Conservation (phyloP, 2,113 vertebrate genomes). For the Corydoras maculifer region DNA sequence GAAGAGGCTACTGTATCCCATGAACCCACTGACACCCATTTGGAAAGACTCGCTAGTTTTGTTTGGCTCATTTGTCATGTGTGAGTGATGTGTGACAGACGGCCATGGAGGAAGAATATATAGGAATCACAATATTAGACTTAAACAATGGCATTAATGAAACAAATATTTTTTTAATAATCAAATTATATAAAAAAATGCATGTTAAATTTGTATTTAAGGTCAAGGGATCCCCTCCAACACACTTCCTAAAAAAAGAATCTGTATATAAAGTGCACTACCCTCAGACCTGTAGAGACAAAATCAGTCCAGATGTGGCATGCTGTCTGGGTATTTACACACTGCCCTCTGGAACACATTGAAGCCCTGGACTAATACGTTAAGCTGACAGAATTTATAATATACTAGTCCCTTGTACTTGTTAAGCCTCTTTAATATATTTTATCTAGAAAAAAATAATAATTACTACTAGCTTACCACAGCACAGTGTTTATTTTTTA, state of each 20-base stretch:
- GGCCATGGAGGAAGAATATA: neutral
- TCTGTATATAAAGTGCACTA: neutral
- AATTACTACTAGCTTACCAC: conserved; percentile 7
- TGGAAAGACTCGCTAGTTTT: neutral
- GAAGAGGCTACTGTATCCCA: neutral
- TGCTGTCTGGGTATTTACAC: conserved; percentile 15
- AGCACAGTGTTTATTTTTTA: conserved; percentile 34
- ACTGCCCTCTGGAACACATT: neutral
- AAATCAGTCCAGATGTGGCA: conserved; percentile 22
- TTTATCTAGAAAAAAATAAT: conserved; percentile 15
- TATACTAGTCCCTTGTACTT: neutral
- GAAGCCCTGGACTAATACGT: conserved; percentile 11
- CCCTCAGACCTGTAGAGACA: conserved; percentile 21
- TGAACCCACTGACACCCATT: neutral
- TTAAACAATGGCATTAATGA: neutral
- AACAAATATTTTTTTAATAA: neutral
- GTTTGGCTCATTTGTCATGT: neutral
- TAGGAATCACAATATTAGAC: too few relatives aligned
- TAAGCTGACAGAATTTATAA: conserved; percentile 1
- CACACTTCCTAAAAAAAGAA: too few relatives aligned
- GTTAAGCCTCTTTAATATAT: neutral
- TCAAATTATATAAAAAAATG: neutral
- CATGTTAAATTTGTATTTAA: too few relatives aligned
- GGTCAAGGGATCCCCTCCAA: too few relatives aligned
- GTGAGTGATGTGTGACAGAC: neutral